Base-by-base conservation (phyloP, 2,888 invertebrate genomes). In the Eristalis intricaria region DNA sequence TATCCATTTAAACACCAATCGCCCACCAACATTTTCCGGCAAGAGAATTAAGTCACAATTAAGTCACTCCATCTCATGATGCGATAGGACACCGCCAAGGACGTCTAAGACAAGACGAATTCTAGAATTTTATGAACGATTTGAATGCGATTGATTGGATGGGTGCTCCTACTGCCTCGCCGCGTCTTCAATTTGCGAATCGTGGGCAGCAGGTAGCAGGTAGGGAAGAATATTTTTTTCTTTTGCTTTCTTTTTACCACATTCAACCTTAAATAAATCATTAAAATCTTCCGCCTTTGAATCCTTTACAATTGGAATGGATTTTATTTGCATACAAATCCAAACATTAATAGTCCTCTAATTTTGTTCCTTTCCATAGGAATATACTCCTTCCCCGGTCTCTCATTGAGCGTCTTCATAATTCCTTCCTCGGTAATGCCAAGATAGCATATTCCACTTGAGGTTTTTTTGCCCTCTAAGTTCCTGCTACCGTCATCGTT, bases 261-360 rank as follows among this genome's bases (percentile, higher is more conserved):
- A 76, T 69, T 64, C 71, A 71, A 81, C 77, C 64, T 77, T 75
- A 86, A 78, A 83, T 78, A 83, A 86, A 83, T 83, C 86, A 86
- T 86, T 86, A 86, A 83, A 86, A 86, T 86, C 86, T 86, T 86
- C 86, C 86, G 86, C 83, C 50, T 83, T 83, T 75, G 83, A 79
- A 79, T 86, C 78, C 74, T 86, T 83, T 78, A 79, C 70, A 75
- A 83, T 78, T 70, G 69, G 4, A 65, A 71, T 58, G 70, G 70
- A 50, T 83, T 78, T 78, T 81, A 79, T 86, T 83, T 83, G 74
- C 86, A 86, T 83, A 58, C 66, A 79, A 79, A 86, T 78, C 32
- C 74, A 58, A 83, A 75, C 74, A 86, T 86, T 83, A 86, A 86
- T 82, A 86, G 85, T 85, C 85, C 82, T 85, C 82, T 69, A 82